phyloP scores from a whole-genome alignment of 37 sponge, comb jelly and placozoan genomes.

The Axinella damicornis region DNA sequence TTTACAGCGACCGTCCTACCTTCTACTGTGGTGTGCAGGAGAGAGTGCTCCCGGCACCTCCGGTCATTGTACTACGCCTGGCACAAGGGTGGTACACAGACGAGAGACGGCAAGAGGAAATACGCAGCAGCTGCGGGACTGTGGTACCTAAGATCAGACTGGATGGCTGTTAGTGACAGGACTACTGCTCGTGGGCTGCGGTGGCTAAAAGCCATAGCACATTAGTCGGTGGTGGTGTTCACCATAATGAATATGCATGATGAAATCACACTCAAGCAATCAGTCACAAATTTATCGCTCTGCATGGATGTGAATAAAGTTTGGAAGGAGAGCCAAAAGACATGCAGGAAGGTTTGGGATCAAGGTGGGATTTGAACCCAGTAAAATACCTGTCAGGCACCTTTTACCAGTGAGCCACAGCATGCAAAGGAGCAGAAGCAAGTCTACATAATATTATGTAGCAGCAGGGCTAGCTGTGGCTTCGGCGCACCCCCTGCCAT shows the following conservation, averaged over 20 bases:
- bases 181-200: not conserved
- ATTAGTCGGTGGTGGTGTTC: not conserved
- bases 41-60: not conserved
- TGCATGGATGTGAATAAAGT: too few relatives aligned
- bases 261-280: too few relatives aligned
- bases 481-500: too few relatives aligned
- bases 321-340: too few relatives aligned
- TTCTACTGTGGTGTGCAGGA: conserved; percentile 19
- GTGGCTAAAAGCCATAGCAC: conserved; percentile 32
- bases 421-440: too few relatives aligned
- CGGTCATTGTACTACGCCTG: conserved; percentile 14
- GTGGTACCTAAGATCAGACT: conserved; percentile 35
- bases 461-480: too few relatives aligned
- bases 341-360: too few relatives aligned
- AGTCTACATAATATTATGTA: too few relatives aligned
- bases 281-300: not conserved
- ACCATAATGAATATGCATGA: conserved; percentile 1
- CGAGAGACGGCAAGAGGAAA: not conserved
- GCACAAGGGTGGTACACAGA: conserved; percentile 46
- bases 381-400: too few relatives aligned
- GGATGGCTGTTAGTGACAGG: not conserved
- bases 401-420: too few relatives aligned
- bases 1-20: conserved; percentile 50
- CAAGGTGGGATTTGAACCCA: too few relatives aligned
- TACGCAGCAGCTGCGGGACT: conserved; percentile 9